Percentiles rank a stretch among this genome's conserved stretches.
Conservation (phyloP, 2,888 invertebrate genomes). For the Morinoia aosen region DNA sequence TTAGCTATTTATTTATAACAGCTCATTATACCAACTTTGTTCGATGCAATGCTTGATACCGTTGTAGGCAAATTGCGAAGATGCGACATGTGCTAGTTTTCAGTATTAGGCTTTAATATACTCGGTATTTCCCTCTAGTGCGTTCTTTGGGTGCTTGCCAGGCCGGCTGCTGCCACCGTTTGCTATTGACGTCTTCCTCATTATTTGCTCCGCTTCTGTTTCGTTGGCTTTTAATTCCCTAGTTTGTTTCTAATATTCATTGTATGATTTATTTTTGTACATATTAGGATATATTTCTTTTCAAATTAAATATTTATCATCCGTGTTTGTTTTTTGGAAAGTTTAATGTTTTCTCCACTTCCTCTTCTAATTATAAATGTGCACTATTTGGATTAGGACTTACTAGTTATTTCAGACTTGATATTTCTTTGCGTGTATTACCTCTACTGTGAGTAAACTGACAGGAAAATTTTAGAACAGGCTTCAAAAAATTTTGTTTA, state of each 20-base stretch:
- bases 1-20: background rate
- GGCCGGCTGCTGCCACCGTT: conserved; percentile 18
- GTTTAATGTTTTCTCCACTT: background rate
- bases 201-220: background rate
- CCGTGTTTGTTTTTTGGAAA: background rate
- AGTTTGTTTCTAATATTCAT: background rate
- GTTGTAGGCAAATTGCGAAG: background rate
- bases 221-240: background rate
- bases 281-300: background rate
- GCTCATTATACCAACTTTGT: background rate
- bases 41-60: background rate
- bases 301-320: background rate
- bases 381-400: background rate
- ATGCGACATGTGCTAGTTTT: background rate
- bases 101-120: background rate
- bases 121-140: conserved; percentile 10
- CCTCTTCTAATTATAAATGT: background rate
- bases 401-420: background rate
- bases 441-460: no score
- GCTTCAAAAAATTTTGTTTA: background rate
- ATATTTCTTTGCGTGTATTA: no score
- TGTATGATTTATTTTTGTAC: background rate
- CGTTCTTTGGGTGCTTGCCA: background rate
- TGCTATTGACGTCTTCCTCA: conserved; percentile 9
- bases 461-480: background rate